Evolutionary conservation across 92 coral and sea anemone species (phyloP).

Genomic region (Chrysogorgia sp.): DNA sequence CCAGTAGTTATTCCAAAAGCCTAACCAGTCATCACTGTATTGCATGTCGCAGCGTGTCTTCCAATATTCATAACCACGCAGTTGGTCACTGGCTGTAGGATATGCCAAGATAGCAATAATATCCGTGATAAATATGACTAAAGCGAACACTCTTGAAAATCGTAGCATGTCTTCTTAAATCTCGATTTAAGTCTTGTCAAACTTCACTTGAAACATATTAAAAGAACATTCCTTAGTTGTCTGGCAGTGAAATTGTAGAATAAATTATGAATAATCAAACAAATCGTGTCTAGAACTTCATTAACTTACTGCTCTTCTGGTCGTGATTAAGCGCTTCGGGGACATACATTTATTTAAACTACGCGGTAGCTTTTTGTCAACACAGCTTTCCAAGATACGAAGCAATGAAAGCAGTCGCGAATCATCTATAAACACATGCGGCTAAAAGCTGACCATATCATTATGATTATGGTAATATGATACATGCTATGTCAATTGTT

Average conservation of each 20-base stretch:
- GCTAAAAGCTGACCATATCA: too few relatives aligned
- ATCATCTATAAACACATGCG: too few relatives aligned
- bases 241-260: not conserved
- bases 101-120: conserved; percentile 10
- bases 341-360: too few relatives aligned
- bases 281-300: too few relatives aligned
- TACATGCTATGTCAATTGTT: too few relatives aligned
- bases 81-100: conserved; percentile 48
- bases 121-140: not conserved
- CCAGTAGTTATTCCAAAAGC: conserved; percentile 79
- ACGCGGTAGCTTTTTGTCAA: too few relatives aligned
- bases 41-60: conserved; percentile 65
- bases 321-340: too few relatives aligned
- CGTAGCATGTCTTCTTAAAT: not conserved
- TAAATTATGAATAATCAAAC: not conserved
- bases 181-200: not conserved
- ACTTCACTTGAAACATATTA: not conserved
- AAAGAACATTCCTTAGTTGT: conserved; percentile 12
- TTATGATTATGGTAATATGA: too few relatives aligned
- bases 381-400: too few relatives aligned
- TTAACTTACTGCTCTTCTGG: too few relatives aligned
- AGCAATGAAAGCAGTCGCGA: too few relatives aligned
- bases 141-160: too few relatives aligned
- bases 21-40: conserved; percentile 73
- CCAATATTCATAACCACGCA: conserved; percentile 76